Percentiles rank a stretch among this genome's conserved stretches.
Conservation (phyloP, 2,888 invertebrate species). For the Amphipoea oculea region DNA sequence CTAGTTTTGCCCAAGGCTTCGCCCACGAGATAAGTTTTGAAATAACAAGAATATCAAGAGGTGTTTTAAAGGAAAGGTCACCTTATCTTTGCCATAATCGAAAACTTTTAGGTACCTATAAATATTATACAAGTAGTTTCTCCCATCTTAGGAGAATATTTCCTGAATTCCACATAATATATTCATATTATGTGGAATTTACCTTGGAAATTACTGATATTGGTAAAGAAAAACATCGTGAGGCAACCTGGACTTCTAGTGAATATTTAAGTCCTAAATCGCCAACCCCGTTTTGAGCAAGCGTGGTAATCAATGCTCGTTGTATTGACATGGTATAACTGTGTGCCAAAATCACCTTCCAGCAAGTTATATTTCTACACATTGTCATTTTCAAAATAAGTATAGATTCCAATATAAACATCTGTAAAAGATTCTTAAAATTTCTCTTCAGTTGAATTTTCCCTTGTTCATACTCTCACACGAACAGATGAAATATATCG, state of each 20-base stretch:
- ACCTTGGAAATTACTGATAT: too few relatives aligned
- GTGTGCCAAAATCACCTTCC: neutral
- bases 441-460: slow-evolving; percentile 17
- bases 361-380: neutral
- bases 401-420: neutral
- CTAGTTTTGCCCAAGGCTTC: neutral
- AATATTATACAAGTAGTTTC: neutral
- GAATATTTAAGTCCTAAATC: neutral
- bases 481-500: slow-evolving; percentile 58
- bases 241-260: neutral
- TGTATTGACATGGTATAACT: neutral
- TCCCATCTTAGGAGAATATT: neutral
- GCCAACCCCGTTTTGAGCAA: neutral
- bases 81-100: neutral
- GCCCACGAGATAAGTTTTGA: neutral
- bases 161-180: too few relatives aligned
- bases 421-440: slow-evolving; percentile 11
- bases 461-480: slow-evolving; percentile 23
- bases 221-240: neutral
- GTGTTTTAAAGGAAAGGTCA: neutral
- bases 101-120: neutral
- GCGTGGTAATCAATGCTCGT: neutral
- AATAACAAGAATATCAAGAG: neutral
- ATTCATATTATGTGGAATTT: neutral
- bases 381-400: neutral